Base-by-base conservation (phyloP, 2,113 vertebrate genomes). In the Amphilophus citrinellus region DNA sequence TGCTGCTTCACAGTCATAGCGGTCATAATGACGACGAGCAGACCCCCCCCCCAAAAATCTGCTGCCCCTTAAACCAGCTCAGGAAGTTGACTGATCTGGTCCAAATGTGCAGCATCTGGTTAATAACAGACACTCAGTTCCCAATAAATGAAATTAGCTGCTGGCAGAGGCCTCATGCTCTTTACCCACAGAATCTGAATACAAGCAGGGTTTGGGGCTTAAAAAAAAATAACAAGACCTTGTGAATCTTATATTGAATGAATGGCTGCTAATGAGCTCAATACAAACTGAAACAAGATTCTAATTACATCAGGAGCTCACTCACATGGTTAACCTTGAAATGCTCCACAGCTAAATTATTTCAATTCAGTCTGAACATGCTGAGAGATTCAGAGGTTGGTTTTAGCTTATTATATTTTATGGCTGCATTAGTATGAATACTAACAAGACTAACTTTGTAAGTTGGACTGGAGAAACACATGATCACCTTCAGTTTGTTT, bases 101-200 rank as follows among this genome's bases (percentile, higher is more conserved):
- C 42, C n/a, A 27, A 56, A 68, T 53, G 27, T 39, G 57, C 71
- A 58, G 47, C 62, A 22, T 47, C 59, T 22, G 61, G 37, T 59
- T 60, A 61, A 75, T 44, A 59, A 79, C 58, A 87, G 27, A 75
- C 65, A 20, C 56, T 27, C n/a, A 5, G 61, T 62, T 24, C 6
- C 18, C 30, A 42, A 42, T 35, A 42, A 80, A 84, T 17, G 37
- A 84, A 62, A 76, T 76, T 42, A 63, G 8, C 2, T 39, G 27
- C 20, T 61, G 37, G 60, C 17, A 76, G 24, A 59, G 9, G 3
- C 39, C 13, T 22, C 8, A 5, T 53, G n/a, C 60, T 30, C 44
- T 0, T 76, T 57, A 42, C 13, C 61, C 1, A 32, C n/a, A 42
- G 62, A 32, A 62, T 61, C 42, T 42, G 27, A 61, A 63, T 77